A percentile compares a stretch with the other conserved stretches of the same genome.
Evolutionary conservation across 2,888 invertebrate species (phyloP).

Genomic region (Priocnemis perturbator): DNA sequence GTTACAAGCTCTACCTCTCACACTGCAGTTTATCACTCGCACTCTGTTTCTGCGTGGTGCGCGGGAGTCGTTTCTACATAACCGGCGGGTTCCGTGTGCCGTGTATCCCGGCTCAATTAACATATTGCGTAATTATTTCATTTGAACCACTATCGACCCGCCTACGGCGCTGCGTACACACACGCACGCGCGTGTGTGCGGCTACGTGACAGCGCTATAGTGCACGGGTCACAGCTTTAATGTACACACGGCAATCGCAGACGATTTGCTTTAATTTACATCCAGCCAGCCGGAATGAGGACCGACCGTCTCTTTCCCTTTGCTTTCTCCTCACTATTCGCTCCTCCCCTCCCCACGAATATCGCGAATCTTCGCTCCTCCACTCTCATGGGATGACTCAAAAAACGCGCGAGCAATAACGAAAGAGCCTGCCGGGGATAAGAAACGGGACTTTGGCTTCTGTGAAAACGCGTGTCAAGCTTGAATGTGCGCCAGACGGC

Average conservation of each 20-base stretch:
- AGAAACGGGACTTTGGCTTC: too few relatives aligned
- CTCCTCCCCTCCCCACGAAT: neutral
- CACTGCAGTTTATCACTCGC: constrained; percentile 4
- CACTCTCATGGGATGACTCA: too few relatives aligned
- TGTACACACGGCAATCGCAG: constrained; percentile 5
- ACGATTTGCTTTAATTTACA: constrained; percentile 10
- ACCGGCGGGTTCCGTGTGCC: constrained; percentile 10
- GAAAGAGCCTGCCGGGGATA: too few relatives aligned
- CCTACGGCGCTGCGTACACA: neutral
- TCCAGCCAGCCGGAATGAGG: neutral
- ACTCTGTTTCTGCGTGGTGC: neutral
- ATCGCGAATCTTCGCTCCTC: too few relatives aligned
- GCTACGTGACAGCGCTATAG: neutral
- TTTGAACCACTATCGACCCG: constrained; percentile 24
- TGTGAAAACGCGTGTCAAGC: constrained; percentile 6
- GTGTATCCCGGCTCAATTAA: constrained; percentile 47
- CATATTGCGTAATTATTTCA: constrained; percentile 56
- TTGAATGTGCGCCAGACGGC: constrained; percentile 1
- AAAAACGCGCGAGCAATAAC: too few relatives aligned
- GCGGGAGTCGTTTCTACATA: constrained; percentile 14
- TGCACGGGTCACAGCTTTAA: constrained; percentile 8
- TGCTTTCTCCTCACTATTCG: too few relatives aligned
- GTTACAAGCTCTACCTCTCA: constrained; percentile 1
- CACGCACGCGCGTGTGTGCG: constrained; percentile 6
- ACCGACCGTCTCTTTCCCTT: too few relatives aligned